Evolutionary conservation across 30 jellyfish, hydroid and myxozoan species (phyloP).

Genomic region (Catostylus mosaicus): DNA sequence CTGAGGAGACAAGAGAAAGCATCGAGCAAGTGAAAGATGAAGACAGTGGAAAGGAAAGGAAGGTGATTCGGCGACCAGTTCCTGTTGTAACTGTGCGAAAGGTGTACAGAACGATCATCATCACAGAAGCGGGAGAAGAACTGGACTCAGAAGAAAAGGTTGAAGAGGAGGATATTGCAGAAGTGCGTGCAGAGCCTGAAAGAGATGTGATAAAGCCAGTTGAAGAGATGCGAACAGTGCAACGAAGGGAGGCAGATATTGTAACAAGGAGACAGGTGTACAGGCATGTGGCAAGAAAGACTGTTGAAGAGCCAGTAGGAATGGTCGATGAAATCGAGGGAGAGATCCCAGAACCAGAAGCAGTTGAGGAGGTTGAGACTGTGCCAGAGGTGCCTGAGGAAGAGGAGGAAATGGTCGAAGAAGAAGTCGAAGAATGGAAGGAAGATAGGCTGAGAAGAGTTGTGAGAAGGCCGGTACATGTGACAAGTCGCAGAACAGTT

Average conservation of each 20-base stretch:
- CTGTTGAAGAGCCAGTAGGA: conserved; percentile 20
- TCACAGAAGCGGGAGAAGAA: conserved; percentile 35
- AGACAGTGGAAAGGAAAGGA: conserved; percentile 55
- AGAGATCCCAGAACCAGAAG: conserved; percentile 39
- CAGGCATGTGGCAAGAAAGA: no score
- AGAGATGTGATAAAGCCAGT: no score
- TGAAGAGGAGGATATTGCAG: no score
- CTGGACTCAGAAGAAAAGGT: conserved; percentile 19
- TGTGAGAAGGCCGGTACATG: conserved; percentile 67
- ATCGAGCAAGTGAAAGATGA: conserved; percentile 6
- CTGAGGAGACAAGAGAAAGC: conserved; percentile 70
- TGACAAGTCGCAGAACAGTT: conserved; percentile 68
- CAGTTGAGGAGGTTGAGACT: conserved; percentile 17
- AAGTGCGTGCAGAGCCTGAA: no score
- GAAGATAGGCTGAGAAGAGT: conserved; percentile 48
- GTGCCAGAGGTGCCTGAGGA: conserved; percentile 41
- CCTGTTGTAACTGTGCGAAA: conserved; percentile 34
- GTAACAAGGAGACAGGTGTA: no score
- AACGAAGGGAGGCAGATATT: no score
- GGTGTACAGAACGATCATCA: conserved; percentile 17
- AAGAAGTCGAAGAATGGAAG: conserved; percentile 7
- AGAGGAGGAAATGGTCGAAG: conserved; percentile 3
- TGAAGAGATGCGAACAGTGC: no score
- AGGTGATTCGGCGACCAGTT: conserved; percentile 74
- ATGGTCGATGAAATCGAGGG: conserved; percentile 23